A percentile compares a stretch with the other conserved stretches of the same genome.
phyloP scores from a whole-genome alignment of 2,113 vertebrate species.

The Pachyramphus minor region DNA sequence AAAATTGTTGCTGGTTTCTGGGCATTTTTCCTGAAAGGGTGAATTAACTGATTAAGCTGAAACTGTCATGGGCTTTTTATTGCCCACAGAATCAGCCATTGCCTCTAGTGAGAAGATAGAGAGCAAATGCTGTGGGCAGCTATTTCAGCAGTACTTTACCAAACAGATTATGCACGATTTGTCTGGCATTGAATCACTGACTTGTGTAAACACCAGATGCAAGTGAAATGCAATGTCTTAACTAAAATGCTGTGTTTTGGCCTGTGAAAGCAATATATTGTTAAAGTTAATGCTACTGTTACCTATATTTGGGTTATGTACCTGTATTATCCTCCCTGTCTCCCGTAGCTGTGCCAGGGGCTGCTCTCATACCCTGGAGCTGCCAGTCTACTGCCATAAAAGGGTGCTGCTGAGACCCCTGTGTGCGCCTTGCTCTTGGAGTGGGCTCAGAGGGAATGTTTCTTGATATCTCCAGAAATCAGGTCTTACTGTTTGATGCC shows the following conservation, averaged over 20 bases:
- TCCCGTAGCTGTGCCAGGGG: neutral
- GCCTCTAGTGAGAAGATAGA: neutral
- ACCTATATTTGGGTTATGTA: neutral
- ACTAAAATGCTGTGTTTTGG: neutral
- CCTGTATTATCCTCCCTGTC: neutral
- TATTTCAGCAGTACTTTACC: conserved; percentile 10
- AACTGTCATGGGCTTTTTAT: neutral
- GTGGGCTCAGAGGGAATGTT: neutral
- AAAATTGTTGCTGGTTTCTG: neutral
- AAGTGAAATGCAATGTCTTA: neutral
- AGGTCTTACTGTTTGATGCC: neutral
- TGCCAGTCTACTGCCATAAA: neutral
- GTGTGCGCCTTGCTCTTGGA: accelerated
- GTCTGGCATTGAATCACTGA: conserved; percentile 27
- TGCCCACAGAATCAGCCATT: neutral
- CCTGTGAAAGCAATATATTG: neutral
- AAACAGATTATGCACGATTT: conserved; percentile 16
- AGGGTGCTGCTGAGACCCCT: neutral
- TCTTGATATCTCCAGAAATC: neutral
- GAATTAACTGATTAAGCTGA: neutral
- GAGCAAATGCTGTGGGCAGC: neutral
- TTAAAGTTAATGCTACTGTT: neutral
- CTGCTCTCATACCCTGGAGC: neutral
- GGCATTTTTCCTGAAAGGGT: conserved; percentile 2
- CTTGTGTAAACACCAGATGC: conserved; percentile 48